Base-by-base conservation (phyloP, 2,888 invertebrate species). In the Tetheella fluctuosa region DNA sequence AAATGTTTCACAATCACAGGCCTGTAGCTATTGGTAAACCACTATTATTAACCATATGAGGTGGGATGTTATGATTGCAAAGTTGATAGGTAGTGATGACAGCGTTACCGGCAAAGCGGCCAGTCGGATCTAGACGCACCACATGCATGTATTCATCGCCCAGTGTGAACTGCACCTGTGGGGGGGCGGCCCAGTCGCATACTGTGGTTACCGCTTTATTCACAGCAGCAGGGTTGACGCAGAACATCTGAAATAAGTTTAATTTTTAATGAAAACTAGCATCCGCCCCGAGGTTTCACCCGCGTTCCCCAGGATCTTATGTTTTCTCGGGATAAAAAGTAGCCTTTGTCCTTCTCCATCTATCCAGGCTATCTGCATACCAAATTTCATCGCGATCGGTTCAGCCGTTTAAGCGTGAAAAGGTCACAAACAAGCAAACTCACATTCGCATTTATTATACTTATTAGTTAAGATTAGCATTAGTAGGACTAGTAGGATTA, bases 181-280 rank as follows among this genome's bases (percentile, higher is more conserved):
- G 91, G 0, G 91, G 89, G 0, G 90, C 89, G 0, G 70, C 80
- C 90, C 90, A 90, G 69, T 91, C 91, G 74, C 91, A 91, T 0
- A 90, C 90, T 0, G 76, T 76, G 0, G 89, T 85, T 53, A 81
- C 79, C 0, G 80, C 90, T 57, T 84, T 86, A 59, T 84, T 84
- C 12, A 91, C 87, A 1, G 83, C 70, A 0, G 89, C 66, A 1
- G 91, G 91, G 53, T 85, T 86, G 1, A 88, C 55, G 72, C 91
- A 91, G 74, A 70, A 88, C 73, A 91, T 69, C 91, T 91, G 74
- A 0, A 86, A 81, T n/a, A n/a, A n/a, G n/a, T n/a, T n/a, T n/a
- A n/a, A n/a, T n/a, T n/a, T n/a, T n/a, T n/a, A n/a, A n/a, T n/a
- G n/a, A n/a, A n/a, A n/a, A n/a, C n/a, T n/a, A n/a, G n/a, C n/a